phyloP scores from a whole-genome alignment of 2,797 vertebrate genomes.

The Semotilus atromaculatus region DNA sequence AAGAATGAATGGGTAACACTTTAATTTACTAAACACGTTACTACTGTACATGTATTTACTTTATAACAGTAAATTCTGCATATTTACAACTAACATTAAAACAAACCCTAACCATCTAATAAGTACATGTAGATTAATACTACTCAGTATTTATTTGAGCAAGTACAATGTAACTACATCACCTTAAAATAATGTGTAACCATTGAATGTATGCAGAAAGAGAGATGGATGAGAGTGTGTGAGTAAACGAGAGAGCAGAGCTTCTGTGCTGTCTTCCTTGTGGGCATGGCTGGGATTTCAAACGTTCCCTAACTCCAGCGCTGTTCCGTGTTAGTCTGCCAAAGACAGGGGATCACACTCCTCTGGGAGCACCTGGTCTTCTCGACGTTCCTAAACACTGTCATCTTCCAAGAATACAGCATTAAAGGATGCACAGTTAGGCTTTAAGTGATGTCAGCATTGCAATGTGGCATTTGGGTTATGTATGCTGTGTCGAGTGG shows the following conservation, averaged over 20 bases:
- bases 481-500: conserved; percentile 48
- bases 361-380: conserved; percentile 22
- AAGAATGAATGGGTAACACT: neutral
- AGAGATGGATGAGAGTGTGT: neutral
- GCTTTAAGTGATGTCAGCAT: conserved; percentile 59
- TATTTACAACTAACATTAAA: too few species aligned
- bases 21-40: too few species aligned
- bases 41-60: too few species aligned
- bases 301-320: conserved; percentile 64
- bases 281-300: conserved; percentile 76
- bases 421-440: conserved; percentile 47
- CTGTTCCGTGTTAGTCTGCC: conserved; percentile 53
- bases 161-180: too few species aligned
- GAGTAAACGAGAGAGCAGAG: conserved; percentile 55
- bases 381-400: conserved; percentile 24
- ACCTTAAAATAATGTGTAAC: too few species aligned
- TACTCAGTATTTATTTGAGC: too few species aligned
- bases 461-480: conserved; percentile 57
- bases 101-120: too few species aligned
- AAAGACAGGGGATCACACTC: conserved; percentile 15
- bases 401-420: conserved; percentile 43
- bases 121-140: too few species aligned
- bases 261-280: conserved; percentile 66
- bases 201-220: neutral
- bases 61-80: too few species aligned